Conservation (phyloP, 2,797 vertebrate genomes). For the Brachyrhaphis roseni region DNA sequence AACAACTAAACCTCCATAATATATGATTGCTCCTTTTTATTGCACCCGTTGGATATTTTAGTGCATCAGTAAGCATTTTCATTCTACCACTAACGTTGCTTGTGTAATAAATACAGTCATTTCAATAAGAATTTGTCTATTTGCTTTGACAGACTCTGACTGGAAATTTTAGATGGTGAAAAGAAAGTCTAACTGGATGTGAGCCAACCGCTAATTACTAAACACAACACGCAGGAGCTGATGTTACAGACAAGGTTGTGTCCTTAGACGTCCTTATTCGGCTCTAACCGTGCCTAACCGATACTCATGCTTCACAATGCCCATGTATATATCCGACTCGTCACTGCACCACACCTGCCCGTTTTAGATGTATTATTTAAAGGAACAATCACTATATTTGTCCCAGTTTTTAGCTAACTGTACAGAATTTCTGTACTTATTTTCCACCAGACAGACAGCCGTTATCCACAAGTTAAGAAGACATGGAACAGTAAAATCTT, state of each 20-base stretch:
- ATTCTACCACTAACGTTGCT: not conserved
- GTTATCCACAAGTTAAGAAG: too few relatives aligned
- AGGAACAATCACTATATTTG: conserved; percentile 11
- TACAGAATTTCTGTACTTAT: conserved; percentile 26
- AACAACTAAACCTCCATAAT: not conserved
- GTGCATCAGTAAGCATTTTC: not conserved
- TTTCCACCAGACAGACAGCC: conserved; percentile 7
- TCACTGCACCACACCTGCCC: conserved; percentile 2
- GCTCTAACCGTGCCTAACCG: conserved; percentile 9
- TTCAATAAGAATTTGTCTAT: conserved; percentile 10
- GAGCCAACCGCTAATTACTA: conserved; percentile 9
- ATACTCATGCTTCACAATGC: conserved; percentile 3
- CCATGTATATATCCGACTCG: conserved; percentile 15
- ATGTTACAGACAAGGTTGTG: conserved; percentile 14
- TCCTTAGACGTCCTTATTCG: conserved; percentile 33
- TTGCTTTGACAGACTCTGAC: not conserved
- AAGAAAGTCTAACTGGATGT: not conserved
- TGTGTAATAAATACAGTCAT: not conserved
- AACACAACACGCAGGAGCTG: conserved; percentile 1
- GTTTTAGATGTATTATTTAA: conserved; percentile 5
- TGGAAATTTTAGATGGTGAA: conserved; percentile 7
- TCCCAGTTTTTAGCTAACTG: conserved; percentile 15
- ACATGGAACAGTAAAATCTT: too few relatives aligned
- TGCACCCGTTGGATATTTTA: not conserved
- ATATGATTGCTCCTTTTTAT: not conserved